Evolutionary conservation across 2,113 vertebrate species (phyloP).

Genomic region (Hucho hucho): DNA sequence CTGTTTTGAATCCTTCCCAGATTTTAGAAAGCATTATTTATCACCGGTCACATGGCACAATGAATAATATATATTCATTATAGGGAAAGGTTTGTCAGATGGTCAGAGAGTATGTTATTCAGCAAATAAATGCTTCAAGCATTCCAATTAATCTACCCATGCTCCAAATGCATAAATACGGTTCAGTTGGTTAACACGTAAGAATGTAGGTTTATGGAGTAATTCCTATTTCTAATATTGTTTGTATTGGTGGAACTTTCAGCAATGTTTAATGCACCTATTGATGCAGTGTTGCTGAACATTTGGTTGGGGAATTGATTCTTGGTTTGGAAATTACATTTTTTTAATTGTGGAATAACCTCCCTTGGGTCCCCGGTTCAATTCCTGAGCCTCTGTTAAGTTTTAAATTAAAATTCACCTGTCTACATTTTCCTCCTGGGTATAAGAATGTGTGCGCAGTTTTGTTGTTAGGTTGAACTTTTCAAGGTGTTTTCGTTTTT

Average conservation of each 20-base stretch:
- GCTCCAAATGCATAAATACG: slow-evolving; percentile 29
- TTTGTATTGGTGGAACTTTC: slow-evolving; percentile 60
- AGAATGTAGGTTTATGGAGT: slow-evolving; percentile 50
- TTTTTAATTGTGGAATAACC: slow-evolving; percentile 59
- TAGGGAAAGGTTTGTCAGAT: too few species aligned
- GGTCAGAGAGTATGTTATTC: too few species aligned
- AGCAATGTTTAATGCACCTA: slow-evolving; percentile 64
- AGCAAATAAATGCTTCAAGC: too few species aligned
- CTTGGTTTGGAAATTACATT: slow-evolving; percentile 57
- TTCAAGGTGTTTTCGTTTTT: slow-evolving; percentile 32
- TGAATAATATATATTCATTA: neutral
- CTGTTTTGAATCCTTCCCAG: too few species aligned
- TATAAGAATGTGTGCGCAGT: neutral
- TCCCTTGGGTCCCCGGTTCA: slow-evolving; percentile 49
- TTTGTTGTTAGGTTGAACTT: slow-evolving; percentile 21
- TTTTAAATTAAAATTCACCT: slow-evolving; percentile 58
- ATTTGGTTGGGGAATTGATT: slow-evolving; percentile 70
- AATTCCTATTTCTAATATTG: slow-evolving; percentile 56
- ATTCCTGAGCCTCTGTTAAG: slow-evolving; percentile 54
- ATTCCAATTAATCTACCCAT: slow-evolving; percentile 31
- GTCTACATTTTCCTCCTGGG: neutral
- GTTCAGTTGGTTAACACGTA: slow-evolving; percentile 33
- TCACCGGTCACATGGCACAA: too few species aligned
- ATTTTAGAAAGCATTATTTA: too few species aligned
- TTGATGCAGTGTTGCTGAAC: slow-evolving; percentile 70